These are phyloP conservation scores for Hypanus sabinus DNA, from an alignment of 2,113 vertebrate genomes.

Conservation along the genomic window DNA sequence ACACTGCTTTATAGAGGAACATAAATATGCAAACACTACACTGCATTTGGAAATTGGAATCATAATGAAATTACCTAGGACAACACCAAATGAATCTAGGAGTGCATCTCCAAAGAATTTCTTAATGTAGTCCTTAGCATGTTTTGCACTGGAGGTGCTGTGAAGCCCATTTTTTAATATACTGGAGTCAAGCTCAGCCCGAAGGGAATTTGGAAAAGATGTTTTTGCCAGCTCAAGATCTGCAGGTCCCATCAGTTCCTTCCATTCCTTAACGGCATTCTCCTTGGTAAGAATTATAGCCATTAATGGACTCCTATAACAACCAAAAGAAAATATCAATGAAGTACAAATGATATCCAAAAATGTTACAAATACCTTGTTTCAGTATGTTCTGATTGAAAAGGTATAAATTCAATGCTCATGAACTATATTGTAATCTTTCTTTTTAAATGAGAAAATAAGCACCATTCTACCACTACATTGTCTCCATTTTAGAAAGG, in stretches of 20 bases:
- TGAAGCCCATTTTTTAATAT: constrained; percentile 52
- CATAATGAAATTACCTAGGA: constrained; percentile 11
- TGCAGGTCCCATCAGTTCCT: constrained; percentile 46
- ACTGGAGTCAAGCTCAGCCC: constrained; percentile 48
- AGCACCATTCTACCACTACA: neutral
- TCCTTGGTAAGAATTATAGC: constrained; percentile 52
- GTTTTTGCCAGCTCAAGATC: constrained; percentile 48
- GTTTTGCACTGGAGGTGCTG: constrained; percentile 43
- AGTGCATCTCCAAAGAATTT: constrained; percentile 46
- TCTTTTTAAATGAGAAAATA: neutral
- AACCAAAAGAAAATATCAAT: neutral
- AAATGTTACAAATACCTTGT: neutral
- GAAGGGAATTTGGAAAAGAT: constrained; percentile 44
- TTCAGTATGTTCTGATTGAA: neutral
- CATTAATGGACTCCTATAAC: constrained; percentile 47
- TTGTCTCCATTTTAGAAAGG: neutral
- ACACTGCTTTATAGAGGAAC: neutral
- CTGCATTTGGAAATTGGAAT: neutral
- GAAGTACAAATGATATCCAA: neutral
- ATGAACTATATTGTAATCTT: neutral
- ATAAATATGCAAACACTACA: neutral
- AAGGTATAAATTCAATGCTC: neutral
- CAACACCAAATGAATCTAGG: neutral
- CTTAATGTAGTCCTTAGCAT: constrained; percentile 42
- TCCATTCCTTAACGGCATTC: constrained; percentile 55